A percentile compares a stretch with the other conserved stretches of the same genome.
Evolutionary conservation across 2,888 invertebrate genomes (phyloP).

Genomic region (Sesia bembeciformis): DNA sequence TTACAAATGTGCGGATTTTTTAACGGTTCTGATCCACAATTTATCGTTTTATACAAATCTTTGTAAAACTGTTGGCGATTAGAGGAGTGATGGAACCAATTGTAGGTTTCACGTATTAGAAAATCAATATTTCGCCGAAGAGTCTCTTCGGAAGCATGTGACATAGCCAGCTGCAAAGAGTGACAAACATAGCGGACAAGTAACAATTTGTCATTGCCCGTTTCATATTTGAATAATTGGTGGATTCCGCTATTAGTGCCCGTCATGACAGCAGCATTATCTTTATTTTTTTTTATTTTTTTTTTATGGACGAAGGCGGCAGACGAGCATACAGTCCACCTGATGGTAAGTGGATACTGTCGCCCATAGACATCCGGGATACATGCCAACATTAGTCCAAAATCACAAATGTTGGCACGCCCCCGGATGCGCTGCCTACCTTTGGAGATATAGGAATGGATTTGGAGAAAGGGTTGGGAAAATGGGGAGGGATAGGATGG

Average conservation of each 20-base stretch:
- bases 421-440: too few species aligned
- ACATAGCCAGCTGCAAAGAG: neutral
- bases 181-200: neutral
- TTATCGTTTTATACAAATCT: neutral
- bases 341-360: too few species aligned
- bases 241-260: conserved; percentile 3
- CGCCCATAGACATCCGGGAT: too few species aligned
- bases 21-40: neutral
- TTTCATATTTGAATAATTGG: neutral
- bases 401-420: too few species aligned
- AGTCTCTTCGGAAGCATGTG: neutral
- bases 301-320: too few species aligned
- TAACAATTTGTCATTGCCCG: neutral
- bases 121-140: conserved; percentile 4
- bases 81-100: neutral
- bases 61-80: neutral
- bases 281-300: too few species aligned
- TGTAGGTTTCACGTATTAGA: neutral
- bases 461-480: too few species aligned
- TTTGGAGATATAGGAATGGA: too few species aligned
- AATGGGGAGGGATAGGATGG: too few species aligned
- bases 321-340: too few species aligned
- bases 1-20: neutral
- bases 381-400: too few species aligned
- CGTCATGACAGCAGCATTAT: neutral